Evolutionary conservation across 2,888 invertebrate genomes (phyloP).

Genomic region (Eurois occulta): DNA sequence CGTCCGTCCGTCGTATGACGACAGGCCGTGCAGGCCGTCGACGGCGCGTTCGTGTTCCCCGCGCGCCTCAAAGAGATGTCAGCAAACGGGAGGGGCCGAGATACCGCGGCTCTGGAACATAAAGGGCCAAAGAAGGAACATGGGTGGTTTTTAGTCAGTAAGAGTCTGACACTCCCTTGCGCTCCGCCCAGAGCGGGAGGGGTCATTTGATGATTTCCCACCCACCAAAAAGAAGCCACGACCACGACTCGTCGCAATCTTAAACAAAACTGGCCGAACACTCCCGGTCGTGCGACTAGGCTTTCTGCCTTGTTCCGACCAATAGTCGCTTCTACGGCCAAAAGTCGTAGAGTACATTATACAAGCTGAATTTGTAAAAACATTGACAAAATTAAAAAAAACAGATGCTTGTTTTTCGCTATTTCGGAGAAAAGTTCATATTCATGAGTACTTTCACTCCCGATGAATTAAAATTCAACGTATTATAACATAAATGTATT

Average conservation of each 20-base stretch:
- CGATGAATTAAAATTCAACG: conserved; percentile 6
- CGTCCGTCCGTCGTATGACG: too few species aligned
- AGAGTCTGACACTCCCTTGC: too few species aligned
- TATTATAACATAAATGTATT: background rate
- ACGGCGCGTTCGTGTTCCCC: too few species aligned
- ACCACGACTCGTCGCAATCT: background rate
- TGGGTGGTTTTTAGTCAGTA: too few species aligned
- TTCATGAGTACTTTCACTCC: background rate
- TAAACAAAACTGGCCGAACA: background rate
- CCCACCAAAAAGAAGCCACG: too few species aligned
- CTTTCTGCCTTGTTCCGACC: background rate
- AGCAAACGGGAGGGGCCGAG: too few species aligned
- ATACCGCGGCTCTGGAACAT: too few species aligned
- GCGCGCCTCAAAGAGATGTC: too few species aligned
- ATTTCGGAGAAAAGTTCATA: background rate
- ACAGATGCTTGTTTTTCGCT: background rate
- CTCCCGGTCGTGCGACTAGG: background rate
- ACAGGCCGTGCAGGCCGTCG: too few species aligned
- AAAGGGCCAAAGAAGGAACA: too few species aligned
- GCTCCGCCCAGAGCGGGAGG: too few species aligned
- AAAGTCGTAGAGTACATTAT: background rate
- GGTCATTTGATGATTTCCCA: too few species aligned
- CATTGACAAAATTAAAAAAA: background rate
- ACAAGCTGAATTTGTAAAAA: background rate
- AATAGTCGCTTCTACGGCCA: background rate